These are phyloP conservation scores for Thumatha senex DNA, from an alignment of 2,888 invertebrate genomes.

Conservation along the genomic window DNA sequence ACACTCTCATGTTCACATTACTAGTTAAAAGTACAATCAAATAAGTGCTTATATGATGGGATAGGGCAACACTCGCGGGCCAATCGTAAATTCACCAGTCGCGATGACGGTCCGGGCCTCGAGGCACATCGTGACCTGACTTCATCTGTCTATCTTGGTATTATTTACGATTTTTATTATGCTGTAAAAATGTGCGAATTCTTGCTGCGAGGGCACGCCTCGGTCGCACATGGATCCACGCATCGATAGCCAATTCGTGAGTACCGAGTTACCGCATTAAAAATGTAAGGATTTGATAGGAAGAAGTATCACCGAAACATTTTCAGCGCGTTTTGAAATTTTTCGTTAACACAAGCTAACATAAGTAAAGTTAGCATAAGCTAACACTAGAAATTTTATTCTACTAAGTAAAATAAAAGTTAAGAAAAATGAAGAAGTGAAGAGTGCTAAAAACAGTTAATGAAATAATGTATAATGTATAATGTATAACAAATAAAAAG, in stretches of 20 bases:
- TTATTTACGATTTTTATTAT: conserved; percentile 80
- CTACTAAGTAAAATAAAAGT: no score
- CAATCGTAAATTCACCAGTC: conserved; percentile 71
- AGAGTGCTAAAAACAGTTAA: no score
- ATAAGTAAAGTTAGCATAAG: no score
- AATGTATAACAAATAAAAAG: no score
- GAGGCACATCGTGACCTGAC: conserved; percentile 76
- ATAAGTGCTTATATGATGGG: conserved; percentile 54
- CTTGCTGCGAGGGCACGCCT: conserved; percentile 65
- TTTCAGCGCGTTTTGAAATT: background rate
- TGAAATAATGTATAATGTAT: no score
- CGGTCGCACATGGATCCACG: conserved; percentile 75
- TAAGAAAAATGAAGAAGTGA: no score
- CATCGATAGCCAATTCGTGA: conserved; percentile 73
- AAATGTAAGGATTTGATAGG: conserved; percentile 28
- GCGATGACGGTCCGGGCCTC: conserved; percentile 70
- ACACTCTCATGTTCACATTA: conserved; percentile 29
- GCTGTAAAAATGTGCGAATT: conserved; percentile 77
- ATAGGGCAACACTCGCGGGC: conserved; percentile 56
- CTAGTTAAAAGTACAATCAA: conserved; percentile 45
- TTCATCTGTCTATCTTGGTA: conserved; percentile 65
- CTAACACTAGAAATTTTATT: no score
- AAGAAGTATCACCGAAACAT: conserved; percentile 22
- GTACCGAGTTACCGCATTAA: conserved; percentile 48
- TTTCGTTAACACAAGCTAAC: no score